Conservation (phyloP, 2,888 invertebrate species). For the Saturnia japonica region DNA sequence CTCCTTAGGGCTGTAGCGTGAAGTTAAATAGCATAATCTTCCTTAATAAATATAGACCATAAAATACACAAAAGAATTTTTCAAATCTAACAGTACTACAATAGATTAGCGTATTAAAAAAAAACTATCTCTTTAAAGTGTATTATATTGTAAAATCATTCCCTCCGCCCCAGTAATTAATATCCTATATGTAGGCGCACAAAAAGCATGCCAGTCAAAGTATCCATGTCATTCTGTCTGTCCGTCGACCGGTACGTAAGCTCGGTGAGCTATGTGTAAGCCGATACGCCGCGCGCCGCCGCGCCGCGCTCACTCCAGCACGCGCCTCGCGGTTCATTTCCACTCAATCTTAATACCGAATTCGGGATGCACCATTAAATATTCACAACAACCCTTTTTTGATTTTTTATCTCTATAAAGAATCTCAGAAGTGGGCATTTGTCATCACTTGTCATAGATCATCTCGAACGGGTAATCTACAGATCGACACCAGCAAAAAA, state of each 20-base stretch:
- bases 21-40: no score
- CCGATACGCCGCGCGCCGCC: constrained; percentile 45
- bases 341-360: constrained; percentile 78
- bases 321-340: constrained; percentile 74
- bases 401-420: constrained; percentile 48
- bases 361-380: constrained; percentile 72
- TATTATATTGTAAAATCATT: constrained; percentile 36
- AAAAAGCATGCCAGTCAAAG: constrained; percentile 55
- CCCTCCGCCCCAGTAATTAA: constrained; percentile 74
- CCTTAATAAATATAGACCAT: no score
- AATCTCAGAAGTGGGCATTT: constrained; percentile 44
- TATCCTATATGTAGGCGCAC: constrained; percentile 64
- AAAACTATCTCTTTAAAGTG: no score
- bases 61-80: no score
- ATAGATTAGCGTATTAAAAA: no score
- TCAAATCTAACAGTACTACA: not conserved
- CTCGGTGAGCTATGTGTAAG: constrained; percentile 45
- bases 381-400: constrained; percentile 64
- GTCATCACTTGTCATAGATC: constrained; percentile 29
- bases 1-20: no score
- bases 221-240: constrained; percentile 35
- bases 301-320: constrained; percentile 47
- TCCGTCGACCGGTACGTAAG: constrained; percentile 37
- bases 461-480: not conserved
- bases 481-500: not conserved